These are phyloP conservation scores for Drosophila aldrichi DNA, from an alignment of 2,888 invertebrate species.

Conservation along the genomic window DNA sequence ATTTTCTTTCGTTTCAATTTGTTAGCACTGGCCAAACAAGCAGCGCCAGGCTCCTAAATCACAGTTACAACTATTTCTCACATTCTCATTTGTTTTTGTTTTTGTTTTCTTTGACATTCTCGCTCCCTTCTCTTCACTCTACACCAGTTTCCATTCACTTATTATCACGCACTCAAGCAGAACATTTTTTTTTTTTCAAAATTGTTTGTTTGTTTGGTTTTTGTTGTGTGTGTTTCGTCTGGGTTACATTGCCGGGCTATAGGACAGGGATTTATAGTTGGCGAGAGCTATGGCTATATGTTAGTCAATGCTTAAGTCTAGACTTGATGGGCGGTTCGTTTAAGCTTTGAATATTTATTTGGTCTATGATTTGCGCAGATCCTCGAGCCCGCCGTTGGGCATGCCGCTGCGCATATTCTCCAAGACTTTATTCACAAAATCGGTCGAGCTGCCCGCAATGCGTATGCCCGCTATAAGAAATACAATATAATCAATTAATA, in stretches of 20 bases:
- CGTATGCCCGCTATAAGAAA: slow-evolving; percentile 88
- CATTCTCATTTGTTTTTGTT: slow-evolving; percentile 12
- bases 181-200: slow-evolving; percentile 56
- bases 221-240: slow-evolving; percentile 4
- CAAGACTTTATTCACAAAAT: slow-evolving; percentile 96
- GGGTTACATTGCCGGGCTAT: slow-evolving; percentile 21
- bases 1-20: slow-evolving; percentile 50
- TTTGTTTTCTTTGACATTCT: background rate
- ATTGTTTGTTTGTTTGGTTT: slow-evolving; percentile 51
- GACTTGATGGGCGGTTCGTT: slow-evolving; percentile 73
- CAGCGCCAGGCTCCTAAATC: slow-evolving; percentile 58
- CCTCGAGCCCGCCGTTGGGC: slow-evolving; percentile 91
- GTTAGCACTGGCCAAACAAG: slow-evolving; percentile 32
- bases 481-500: background rate
- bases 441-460: slow-evolving; percentile 96
- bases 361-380: slow-evolving; percentile 86
- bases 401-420: slow-evolving; percentile 94
- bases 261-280: slow-evolving; percentile 9
- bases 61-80: slow-evolving; percentile 55
- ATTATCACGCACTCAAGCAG: slow-evolving; percentile 61
- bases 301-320: slow-evolving; percentile 55
- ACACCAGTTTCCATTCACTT: slow-evolving; percentile 38
- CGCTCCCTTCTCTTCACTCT: background rate
- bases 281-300: slow-evolving; percentile 29
- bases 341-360: slow-evolving; percentile 28